phyloP scores from a whole-genome alignment of 2,888 invertebrate species.

The Ethmia dodecea region DNA sequence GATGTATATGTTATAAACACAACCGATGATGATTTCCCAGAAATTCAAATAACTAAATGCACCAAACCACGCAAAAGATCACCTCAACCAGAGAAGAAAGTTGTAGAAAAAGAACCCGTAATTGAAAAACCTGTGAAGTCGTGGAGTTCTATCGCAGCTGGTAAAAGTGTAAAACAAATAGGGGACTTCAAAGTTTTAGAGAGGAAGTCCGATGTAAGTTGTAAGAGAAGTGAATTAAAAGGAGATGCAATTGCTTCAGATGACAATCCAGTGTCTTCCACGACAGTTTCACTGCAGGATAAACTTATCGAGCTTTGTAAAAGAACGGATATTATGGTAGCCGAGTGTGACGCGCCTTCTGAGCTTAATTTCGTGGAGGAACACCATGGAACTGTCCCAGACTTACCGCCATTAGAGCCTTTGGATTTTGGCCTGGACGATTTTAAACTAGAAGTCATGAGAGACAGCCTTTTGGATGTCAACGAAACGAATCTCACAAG shows the following conservation, averaged over 20 bases:
- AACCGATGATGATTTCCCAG: constrained; percentile 63
- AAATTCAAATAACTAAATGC: constrained; percentile 63
- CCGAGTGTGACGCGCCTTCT: constrained; percentile 63
- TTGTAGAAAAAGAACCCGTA: constrained; percentile 26
- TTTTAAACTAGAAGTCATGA: constrained; percentile 64
- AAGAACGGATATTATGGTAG: constrained; percentile 67
- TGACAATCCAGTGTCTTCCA: constrained; percentile 33
- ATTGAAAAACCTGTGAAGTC: constrained; percentile 48
- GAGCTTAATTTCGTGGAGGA: constrained; percentile 67
- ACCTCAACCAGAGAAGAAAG: constrained; percentile 40
- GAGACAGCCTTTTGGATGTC: constrained; percentile 59
- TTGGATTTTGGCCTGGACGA: constrained; percentile 64
- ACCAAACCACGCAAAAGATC: constrained; percentile 54
- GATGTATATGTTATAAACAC: constrained; percentile 68
- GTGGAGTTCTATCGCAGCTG: constrained; percentile 61
- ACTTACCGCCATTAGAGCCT: constrained; percentile 57
- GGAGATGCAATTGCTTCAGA: constrained; percentile 17
- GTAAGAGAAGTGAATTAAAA: constrained; percentile 17
- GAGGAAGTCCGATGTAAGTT: constrained; percentile 2
- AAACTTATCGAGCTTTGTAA: constrained; percentile 64
- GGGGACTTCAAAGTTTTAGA: constrained; percentile 4
- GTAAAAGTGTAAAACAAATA: constrained; percentile 27
- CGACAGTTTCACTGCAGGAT: constrained; percentile 51
- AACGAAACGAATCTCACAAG: constrained; percentile 49
- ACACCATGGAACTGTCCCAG: constrained; percentile 54